Evolutionary conservation across 2,888 invertebrate genomes (phyloP), one percentile per base, ranked within the genome.

Genomic region (Zele albiditarsus): DNA sequence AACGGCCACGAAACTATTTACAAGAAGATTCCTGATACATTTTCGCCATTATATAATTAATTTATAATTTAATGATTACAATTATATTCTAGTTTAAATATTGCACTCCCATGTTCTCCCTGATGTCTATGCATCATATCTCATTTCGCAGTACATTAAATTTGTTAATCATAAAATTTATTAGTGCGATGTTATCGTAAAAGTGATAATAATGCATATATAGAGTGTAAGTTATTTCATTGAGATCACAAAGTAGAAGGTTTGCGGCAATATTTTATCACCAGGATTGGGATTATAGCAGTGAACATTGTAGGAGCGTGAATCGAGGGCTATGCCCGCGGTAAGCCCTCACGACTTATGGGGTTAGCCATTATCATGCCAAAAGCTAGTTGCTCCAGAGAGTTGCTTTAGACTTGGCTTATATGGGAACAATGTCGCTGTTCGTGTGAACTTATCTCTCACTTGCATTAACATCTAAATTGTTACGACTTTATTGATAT

Each of bases 321-420:
- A 69, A 74, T 74, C 62, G 69, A 68, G 68, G 60, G 60, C 65
- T 63, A 68, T 46, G 31, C 42, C 49, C 66, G 71, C 63, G 63
- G 57, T 78, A 76, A 78, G 78, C 78, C 71, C 60, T 49, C 67
- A 65, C 70, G 76, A 76, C 74, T 76, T 72, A 74, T 69, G 73
- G 63, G 71, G 70, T 74, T 70, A 66, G 67, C 73, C 68, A 73
- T 71, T 73, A 76, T 71, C 65, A 73, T 68, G 74, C 63, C 71
- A 53, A 38, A 38, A 53, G 75, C 63, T 42, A 68, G 73, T 73
- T 73, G 60, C 70, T 71, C 60, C 25, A 42, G 60, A 27, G 67
- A 63, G 63, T 63, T 60, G 72, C 65, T 72, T 72, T 57, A 53
- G 68, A 53, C 68, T 68, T 70, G 60, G 58, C 60, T 70, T 70